Evolutionary conservation across 2,113 vertebrate genomes (phyloP).

Genomic region (Dryoscopus gambensis): DNA sequence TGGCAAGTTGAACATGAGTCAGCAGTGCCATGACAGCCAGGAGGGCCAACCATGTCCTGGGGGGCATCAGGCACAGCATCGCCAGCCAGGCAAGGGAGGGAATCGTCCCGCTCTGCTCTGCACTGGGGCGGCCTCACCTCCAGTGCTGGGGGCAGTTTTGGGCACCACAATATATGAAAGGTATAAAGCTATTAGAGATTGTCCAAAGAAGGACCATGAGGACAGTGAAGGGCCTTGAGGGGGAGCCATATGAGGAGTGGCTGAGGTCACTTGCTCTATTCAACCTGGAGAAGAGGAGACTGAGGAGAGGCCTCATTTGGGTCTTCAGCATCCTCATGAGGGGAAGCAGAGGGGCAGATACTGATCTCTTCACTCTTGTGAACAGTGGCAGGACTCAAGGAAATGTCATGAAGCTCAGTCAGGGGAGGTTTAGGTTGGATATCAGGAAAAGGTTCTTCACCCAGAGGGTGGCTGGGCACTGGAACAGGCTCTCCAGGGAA

Average conservation of each 20-base stretch:
- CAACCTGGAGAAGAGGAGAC: neutral
- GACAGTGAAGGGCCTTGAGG: neutral
- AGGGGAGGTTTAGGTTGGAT: neutral
- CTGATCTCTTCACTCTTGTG: neutral
- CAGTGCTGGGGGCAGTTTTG: fast-evolving
- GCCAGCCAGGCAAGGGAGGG: fast-evolving
- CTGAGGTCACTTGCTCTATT: neutral
- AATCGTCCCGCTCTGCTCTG: neutral
- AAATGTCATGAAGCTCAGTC: neutral
- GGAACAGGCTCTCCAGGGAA: neutral
- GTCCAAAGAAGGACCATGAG: neutral
- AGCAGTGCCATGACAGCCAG: neutral
- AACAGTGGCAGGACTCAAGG: neutral
- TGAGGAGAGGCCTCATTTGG: neutral
- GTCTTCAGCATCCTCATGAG: neutral
- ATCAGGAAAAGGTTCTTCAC: neutral
- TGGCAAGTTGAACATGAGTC: fast-evolving
- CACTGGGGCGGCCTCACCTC: fast-evolving
- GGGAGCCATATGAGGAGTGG: neutral
- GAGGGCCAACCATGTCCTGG: neutral
- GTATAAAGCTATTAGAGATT: neutral
- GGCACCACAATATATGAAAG: neutral
- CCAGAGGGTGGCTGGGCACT: too few relatives aligned
- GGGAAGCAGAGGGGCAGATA: neutral
- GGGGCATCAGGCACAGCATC: fast-evolving